A percentile compares a stretch with the other conserved stretches of the same genome.
These are phyloP conservation scores for Homarus gammarus DNA, from an alignment of 2,888 invertebrate species.

Conservation along the genomic window DNA sequence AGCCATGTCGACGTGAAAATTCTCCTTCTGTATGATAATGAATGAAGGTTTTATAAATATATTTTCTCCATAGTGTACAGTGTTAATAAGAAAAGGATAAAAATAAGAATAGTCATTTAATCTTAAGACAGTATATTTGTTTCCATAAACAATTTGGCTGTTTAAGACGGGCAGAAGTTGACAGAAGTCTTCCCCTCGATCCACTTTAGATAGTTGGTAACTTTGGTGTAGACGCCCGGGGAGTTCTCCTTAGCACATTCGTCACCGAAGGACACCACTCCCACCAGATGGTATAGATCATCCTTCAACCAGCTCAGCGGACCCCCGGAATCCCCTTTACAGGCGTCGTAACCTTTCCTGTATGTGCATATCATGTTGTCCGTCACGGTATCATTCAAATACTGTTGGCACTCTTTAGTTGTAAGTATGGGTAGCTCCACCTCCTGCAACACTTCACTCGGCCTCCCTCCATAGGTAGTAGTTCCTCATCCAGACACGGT, in stretches of 20 bases:
- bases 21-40: too few species aligned
- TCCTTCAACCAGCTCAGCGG: conserved; percentile 43
- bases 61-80: too few species aligned
- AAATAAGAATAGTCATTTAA: too few species aligned
- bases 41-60: too few species aligned
- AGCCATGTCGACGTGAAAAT: not conserved
- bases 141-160: too few species aligned
- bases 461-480: not conserved
- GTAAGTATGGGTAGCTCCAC: conserved; percentile 37
- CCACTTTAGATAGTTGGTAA: conserved; percentile 60
- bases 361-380: conserved; percentile 62
- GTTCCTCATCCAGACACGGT: conserved; percentile 59
- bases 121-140: too few species aligned
- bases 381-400: conserved; percentile 2
- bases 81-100: too few species aligned
- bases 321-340: conserved; percentile 68
- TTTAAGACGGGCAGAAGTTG: conserved; percentile 15
- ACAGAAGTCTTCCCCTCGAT: conserved; percentile 28
- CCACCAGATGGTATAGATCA: conserved; percentile 33
- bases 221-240: conserved; percentile 65
- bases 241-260: conserved; percentile 41
- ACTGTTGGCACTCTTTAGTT: conserved; percentile 16
- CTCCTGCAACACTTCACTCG: conserved; percentile 34
- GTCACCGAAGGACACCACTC: conserved; percentile 57
- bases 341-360: conserved; percentile 44